Percentiles rank a stretch among this genome's conserved stretches.
Conservation (phyloP, 2,888 invertebrate species). For the Tridacna crocea region DNA sequence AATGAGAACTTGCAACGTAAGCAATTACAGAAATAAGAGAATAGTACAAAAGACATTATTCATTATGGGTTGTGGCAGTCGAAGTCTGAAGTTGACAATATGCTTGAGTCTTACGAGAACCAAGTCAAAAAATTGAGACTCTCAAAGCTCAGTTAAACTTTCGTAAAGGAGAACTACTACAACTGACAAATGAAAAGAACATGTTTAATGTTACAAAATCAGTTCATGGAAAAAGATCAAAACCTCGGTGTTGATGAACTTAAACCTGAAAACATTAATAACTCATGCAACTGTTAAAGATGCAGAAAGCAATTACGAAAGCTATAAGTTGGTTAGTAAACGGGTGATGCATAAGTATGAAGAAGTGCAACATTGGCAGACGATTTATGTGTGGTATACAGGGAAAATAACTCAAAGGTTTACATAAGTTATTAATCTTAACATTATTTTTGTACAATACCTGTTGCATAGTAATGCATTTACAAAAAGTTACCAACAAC, state of each 20-base stretch:
- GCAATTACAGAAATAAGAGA: constrained; percentile 34
- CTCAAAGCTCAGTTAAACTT: constrained; percentile 43
- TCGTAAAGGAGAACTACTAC: constrained; percentile 40
- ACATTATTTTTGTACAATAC: constrained; percentile 1
- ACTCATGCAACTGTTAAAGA: constrained; percentile 33
- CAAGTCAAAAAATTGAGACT: constrained; percentile 28
- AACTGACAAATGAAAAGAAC: constrained; percentile 27
- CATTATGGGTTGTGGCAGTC: constrained; percentile 43
- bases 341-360: constrained; percentile 33
- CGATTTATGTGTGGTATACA: constrained; percentile 33
- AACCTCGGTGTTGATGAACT: constrained; percentile 19
- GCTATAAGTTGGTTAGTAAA: constrained; percentile 25
- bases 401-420: constrained; percentile 55
- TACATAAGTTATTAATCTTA: not conserved
- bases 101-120: constrained; percentile 33
- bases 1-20: constrained; percentile 27
- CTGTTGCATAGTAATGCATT: not conserved
- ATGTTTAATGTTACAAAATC: constrained; percentile 9
- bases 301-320: not conserved
- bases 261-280: constrained; percentile 35
- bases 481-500: not conserved
- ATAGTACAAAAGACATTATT: constrained; percentile 39
- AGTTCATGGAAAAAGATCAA: constrained; percentile 27
- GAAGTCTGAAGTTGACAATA: constrained; percentile 38
- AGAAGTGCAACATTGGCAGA: constrained; percentile 15